These are phyloP conservation scores for Tetanocera ferruginea DNA, from an alignment of 2,888 invertebrate genomes.

Conservation along the genomic window DNA sequence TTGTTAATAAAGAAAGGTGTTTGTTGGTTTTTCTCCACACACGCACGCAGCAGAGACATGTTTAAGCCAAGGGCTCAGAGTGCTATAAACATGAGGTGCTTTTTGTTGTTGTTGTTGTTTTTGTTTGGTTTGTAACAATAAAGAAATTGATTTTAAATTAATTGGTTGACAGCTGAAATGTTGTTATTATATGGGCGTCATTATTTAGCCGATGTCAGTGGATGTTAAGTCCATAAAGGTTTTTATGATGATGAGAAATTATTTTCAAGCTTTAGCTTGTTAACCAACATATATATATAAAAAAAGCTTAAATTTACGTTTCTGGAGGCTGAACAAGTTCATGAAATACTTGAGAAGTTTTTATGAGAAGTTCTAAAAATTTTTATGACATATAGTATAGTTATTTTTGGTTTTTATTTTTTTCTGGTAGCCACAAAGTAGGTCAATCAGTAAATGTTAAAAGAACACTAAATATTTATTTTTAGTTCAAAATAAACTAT, in stretches of 20 bases:
- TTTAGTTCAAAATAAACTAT: too few species aligned
- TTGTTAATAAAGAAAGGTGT: slow-evolving; percentile 37
- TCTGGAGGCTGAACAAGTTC: too few species aligned
- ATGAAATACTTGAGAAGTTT: too few species aligned
- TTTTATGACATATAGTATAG: too few species aligned
- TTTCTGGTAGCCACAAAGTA: too few species aligned
- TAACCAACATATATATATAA: too few species aligned
- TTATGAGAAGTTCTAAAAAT: too few species aligned
- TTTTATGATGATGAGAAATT: slow-evolving; percentile 17
- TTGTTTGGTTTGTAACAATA: not conserved
- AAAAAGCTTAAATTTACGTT: too few species aligned
- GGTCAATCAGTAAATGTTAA: too few species aligned
- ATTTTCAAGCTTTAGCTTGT: not conserved
- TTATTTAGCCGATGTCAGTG: slow-evolving; percentile 28
- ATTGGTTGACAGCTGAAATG: slow-evolving; percentile 50
- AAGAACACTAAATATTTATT: too few species aligned
- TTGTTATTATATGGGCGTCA: slow-evolving; percentile 36
- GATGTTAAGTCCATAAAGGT: not conserved
- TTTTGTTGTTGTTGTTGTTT: not conserved
- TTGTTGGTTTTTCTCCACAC: slow-evolving; percentile 18
- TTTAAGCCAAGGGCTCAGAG: too few species aligned
- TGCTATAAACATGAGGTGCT: not conserved
- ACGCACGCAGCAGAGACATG: not conserved
- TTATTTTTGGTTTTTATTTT: too few species aligned
- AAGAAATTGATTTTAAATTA: slow-evolving; percentile 46